Percentiles rank a stretch among this genome's conserved stretches.
Conservation (phyloP, 2,888 invertebrate species). For the Drosophila antonietae region DNA sequence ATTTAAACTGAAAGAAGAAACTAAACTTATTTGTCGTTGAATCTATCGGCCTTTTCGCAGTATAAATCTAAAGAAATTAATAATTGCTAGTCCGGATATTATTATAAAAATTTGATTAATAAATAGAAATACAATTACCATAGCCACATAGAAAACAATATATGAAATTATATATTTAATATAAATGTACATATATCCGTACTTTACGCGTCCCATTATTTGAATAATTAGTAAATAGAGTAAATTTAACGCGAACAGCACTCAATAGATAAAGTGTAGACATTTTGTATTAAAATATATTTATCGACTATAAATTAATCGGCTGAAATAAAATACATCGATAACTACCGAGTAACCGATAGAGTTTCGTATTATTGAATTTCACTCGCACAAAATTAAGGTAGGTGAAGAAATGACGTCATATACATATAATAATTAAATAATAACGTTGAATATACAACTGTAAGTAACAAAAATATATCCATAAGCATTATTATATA, state of each 20-base stretch:
- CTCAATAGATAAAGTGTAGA: background rate
- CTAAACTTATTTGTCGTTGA: conserved; percentile 3
- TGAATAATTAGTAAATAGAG: too few species aligned
- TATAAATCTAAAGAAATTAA: too few species aligned
- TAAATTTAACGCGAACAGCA: background rate
- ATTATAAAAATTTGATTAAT: too few species aligned
- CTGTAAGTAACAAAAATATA: background rate
- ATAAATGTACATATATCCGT: too few species aligned
- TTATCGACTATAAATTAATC: conserved; percentile 5
- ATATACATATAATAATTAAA: conserved; percentile 21
- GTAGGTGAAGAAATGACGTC: conserved; percentile 50
- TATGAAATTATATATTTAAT: too few species aligned
- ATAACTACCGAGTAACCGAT: conserved; percentile 10
- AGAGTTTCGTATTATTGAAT: conserved; percentile 13
- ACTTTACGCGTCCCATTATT: too few species aligned
- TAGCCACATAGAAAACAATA: too few species aligned
- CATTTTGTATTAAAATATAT: background rate
- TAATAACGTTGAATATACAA: background rate
- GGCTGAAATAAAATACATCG: background rate
- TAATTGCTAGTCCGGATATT: too few species aligned
- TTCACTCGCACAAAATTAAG: conserved; percentile 32
- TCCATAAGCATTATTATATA: too few species aligned
- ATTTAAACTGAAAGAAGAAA: conserved; percentile 1
- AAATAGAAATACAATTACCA: too few species aligned
- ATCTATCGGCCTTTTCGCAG: background rate